Evolutionary conservation across 2,888 invertebrate species (phyloP).

Genomic region (Deladenus siricidicola): DNA sequence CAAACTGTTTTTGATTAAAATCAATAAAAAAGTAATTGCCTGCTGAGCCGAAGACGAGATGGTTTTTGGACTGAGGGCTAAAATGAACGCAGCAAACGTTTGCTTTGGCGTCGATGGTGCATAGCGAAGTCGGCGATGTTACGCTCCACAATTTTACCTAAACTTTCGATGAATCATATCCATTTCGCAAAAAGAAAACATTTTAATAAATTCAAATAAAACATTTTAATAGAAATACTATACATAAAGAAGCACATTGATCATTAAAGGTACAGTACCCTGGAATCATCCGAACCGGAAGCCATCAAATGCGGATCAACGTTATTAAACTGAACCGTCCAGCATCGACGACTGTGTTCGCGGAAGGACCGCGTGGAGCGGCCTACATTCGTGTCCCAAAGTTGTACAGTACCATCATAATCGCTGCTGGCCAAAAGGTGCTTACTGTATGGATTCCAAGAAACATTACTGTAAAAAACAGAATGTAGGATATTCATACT

Average conservation of each 20-base stretch:
- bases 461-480: constrained; percentile 67
- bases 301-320: constrained; percentile 81
- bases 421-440: constrained; percentile 75
- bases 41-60: constrained; percentile 88
- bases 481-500: not conserved
- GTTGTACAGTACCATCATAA: constrained; percentile 83
- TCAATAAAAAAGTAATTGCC: constrained; percentile 47
- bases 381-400: constrained; percentile 75
- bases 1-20: not conserved
- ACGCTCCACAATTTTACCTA: constrained; percentile 80
- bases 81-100: constrained; percentile 92
- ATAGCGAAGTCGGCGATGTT: constrained; percentile 76
- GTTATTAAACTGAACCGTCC: constrained; percentile 89
- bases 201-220: no score
- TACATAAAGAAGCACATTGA: no score
- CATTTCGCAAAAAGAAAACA: no score
- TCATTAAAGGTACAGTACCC: constrained; percentile 54
- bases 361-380: constrained; percentile 58
- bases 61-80: constrained; percentile 73
- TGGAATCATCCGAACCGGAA: constrained; percentile 82
- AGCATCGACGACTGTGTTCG: constrained; percentile 88
- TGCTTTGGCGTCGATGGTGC: constrained; percentile 80
- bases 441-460: constrained; percentile 86
- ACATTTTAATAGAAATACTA: no score
- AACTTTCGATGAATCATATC: no score